These are phyloP conservation scores for Gila orcuttii DNA, from an alignment of 2,113 vertebrate species.

Conservation along the genomic window DNA sequence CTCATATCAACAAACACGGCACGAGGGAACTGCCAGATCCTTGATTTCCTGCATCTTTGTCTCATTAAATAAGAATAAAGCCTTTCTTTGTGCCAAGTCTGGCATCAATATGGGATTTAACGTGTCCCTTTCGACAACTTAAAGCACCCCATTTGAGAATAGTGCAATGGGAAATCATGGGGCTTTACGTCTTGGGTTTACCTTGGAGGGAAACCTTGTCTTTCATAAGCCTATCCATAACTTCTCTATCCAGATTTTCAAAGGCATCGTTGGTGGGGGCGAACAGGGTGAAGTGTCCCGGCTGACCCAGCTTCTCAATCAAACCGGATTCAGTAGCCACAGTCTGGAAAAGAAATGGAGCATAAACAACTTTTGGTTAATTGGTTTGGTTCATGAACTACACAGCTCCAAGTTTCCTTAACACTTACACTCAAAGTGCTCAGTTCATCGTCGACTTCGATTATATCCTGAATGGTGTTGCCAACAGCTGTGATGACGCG, in stretches of 20 bases:
- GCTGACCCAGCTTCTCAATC: constrained; percentile 82
- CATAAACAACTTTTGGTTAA: background rate
- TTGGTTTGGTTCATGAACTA: too few species aligned
- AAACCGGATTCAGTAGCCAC: constrained; percentile 79
- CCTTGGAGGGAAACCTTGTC: constrained; percentile 88
- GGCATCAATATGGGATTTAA: constrained; percentile 35
- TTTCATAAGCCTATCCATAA: constrained; percentile 85
- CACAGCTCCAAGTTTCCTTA: background rate
- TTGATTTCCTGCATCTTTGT: constrained; percentile 46
- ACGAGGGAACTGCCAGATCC: constrained; percentile 22
- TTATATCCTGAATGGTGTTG: constrained; percentile 84
- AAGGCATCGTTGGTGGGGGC: constrained; percentile 96
- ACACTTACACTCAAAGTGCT: constrained; percentile 82
- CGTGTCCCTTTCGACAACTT: constrained; percentile 26
- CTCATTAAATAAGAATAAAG: constrained; percentile 52
- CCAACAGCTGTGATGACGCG: constrained; percentile 87
- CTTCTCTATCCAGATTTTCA: constrained; percentile 80
- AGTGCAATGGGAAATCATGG: background rate
- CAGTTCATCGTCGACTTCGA: constrained; percentile 88
- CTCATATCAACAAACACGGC: constrained; percentile 46
- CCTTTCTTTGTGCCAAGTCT: constrained; percentile 33
- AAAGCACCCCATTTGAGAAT: constrained; percentile 2
- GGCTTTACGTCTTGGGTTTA: constrained; percentile 62
- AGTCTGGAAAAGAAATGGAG: constrained; percentile 71
- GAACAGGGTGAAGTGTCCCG: constrained; percentile 92